Base-by-base conservation (phyloP, 92 coral and sea anemone species). In the Micromussa lordhowensis region DNA sequence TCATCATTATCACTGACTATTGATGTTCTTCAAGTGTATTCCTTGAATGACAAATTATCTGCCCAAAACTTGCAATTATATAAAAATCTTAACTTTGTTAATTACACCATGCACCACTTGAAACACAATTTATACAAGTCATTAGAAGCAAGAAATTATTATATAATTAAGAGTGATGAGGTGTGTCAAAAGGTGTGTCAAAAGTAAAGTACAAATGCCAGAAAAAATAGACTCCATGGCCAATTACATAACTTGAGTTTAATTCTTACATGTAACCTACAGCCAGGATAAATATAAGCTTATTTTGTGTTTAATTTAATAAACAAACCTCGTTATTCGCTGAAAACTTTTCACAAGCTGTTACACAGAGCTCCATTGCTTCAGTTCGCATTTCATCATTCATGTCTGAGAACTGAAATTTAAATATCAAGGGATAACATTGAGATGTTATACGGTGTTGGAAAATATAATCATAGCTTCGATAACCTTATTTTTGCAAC, bases 361-460 rank as follows among this genome's bases (percentile, higher is more conserved):
- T 97, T 18, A 97, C 99, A 89, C 99, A 97, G 64, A 97, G 97
- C 87, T 97, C 99, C 99, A 97, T 97, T 34, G 99, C 98, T 70
- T 97, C 99, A 68, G 99, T 97, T 63, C 99, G 90, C 98, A 97
- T 97, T 92, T 97, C 99, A 53, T 97, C 99, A 83, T 95, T 94
- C 99, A 97, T 97, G 89, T 97, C 99, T 54, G 99, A 95, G 79
- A 94, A 93, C 99, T 97, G 79, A 54, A 34, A 53, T 2, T 68
- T 26, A 44, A 24, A 80, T 18, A 69, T 48, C 13, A 18, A 57
- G 53, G 28, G 22, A 78, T 26, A 63, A 40, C 36, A 17, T 53
- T 44, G 57, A 53, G 86, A 18, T 35, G 30, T 77, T 32, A 18
- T 14, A 55, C 22, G 19, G 61, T 44, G 51, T 44, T 44, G 51